Evolutionary conservation across 2,888 invertebrate genomes (phyloP).

Genomic region (Cantharis lateralis): DNA sequence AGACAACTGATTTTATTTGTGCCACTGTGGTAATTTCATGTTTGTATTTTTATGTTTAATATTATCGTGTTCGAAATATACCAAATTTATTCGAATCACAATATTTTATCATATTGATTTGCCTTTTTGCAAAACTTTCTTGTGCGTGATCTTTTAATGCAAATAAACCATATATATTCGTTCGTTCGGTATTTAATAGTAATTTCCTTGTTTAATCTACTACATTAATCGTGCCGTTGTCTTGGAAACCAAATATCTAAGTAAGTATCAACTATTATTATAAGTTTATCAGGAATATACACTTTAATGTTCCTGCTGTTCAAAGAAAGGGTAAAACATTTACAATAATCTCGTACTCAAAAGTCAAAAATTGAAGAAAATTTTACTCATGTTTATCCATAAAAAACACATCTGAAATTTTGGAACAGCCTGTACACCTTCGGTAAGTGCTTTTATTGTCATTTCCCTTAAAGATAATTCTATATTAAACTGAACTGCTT

Average conservation of each 20-base stretch:
- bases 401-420: no score
- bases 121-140: neutral
- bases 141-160: neutral
- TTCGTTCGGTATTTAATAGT: neutral
- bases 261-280: neutral
- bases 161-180: neutral
- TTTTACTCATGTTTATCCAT: no score
- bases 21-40: neutral
- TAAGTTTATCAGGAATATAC: neutral
- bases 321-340: no score
- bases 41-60: neutral
- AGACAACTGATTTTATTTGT: neutral
- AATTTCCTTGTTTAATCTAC: neutral
- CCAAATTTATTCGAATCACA: neutral
- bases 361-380: no score
- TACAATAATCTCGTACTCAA: no score
- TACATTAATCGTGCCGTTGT: neutral
- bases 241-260: neutral
- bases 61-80: neutral
- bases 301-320: no score
- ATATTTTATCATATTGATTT: neutral
- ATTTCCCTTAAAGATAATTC: no score
- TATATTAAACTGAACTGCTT: no score
- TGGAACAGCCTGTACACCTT: no score
- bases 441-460: no score